phyloP scores from a whole-genome alignment of 2,888 invertebrate genomes.

The Lasioglossum morio region DNA sequence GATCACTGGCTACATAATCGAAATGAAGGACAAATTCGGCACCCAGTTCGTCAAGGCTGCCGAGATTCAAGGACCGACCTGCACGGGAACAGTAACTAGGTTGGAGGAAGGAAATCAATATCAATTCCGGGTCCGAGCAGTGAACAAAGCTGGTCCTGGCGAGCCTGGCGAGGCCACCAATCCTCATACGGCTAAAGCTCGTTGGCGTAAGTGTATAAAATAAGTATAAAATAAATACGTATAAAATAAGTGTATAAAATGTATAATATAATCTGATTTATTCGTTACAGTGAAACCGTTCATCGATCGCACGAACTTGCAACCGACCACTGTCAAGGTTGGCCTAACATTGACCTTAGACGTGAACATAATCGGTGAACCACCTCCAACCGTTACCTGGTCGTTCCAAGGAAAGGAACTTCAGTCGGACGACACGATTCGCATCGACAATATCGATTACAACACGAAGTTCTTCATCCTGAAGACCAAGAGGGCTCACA shows the following conservation, averaged over 20 bases:
- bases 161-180: conserved; percentile 96
- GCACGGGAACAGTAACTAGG: conserved; percentile 94
- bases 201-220: conserved; percentile 90
- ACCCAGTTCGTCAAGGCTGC: conserved; percentile 94
- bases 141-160: conserved; percentile 97
- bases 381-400: conserved; percentile 97
- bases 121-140: conserved; percentile 96
- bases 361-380: conserved; percentile 96
- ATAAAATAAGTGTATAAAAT: conserved; percentile 87
- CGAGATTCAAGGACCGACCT: conserved; percentile 93
- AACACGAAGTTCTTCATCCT: conserved; percentile 96
- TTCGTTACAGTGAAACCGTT: conserved; percentile 93
- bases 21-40: conserved; percentile 95
- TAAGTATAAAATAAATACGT: neutral
- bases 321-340: conserved; percentile 93
- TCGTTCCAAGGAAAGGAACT: conserved; percentile 90
- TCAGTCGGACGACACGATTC: conserved; percentile 87
- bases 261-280: neutral
- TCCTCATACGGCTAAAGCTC: conserved; percentile 95
- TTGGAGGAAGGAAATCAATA: conserved; percentile 98
- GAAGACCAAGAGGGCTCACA: conserved; percentile 92
- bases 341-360: conserved; percentile 95
- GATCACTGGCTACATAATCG: conserved; percentile 96
- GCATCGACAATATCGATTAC: conserved; percentile 94
- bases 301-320: conserved; percentile 96